Evolutionary conservation across 2,113 vertebrate genomes (phyloP).

Genomic region (Myxocyprinus asiaticus): DNA sequence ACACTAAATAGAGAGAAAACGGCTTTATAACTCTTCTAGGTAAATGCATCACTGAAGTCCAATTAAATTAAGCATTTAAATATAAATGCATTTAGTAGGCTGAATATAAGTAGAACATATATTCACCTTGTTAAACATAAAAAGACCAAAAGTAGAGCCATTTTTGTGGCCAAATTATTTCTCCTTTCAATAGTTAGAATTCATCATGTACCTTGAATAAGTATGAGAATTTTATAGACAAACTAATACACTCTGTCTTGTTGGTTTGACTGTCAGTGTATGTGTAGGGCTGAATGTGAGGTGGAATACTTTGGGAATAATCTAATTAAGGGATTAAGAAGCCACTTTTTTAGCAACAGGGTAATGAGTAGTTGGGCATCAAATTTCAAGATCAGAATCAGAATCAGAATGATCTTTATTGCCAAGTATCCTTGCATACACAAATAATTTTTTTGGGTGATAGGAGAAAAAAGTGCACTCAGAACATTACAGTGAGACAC

Average conservation of each 20-base stretch:
- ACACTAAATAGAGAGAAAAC: slow-evolving; percentile 66
- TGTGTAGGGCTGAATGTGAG: slow-evolving; percentile 26
- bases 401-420: too few relatives aligned
- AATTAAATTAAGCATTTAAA: too few relatives aligned
- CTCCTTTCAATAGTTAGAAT: not conserved
- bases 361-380: not conserved
- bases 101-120: too few relatives aligned
- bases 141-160: slow-evolving; percentile 29
- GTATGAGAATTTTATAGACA: not conserved
- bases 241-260: too few relatives aligned
- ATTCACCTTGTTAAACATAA: slow-evolving; percentile 41
- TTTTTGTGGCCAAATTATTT: not conserved
- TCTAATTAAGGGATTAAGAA: slow-evolving; percentile 73
- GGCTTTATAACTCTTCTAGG: not conserved
- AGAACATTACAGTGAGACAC: too few relatives aligned
- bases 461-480: too few relatives aligned
- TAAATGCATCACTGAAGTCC: not conserved
- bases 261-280: too few relatives aligned
- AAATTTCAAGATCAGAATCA: not conserved
- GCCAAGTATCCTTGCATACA: too few relatives aligned
- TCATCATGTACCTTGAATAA: not conserved
- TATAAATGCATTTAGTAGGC: too few relatives aligned
- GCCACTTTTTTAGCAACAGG: slow-evolving; percentile 62
- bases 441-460: too few relatives aligned
- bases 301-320: slow-evolving; percentile 55